A percentile compares a stretch with the other conserved stretches of the same genome.
phyloP scores from a whole-genome alignment of 2,888 invertebrate genomes.

The Biston stratarius region DNA sequence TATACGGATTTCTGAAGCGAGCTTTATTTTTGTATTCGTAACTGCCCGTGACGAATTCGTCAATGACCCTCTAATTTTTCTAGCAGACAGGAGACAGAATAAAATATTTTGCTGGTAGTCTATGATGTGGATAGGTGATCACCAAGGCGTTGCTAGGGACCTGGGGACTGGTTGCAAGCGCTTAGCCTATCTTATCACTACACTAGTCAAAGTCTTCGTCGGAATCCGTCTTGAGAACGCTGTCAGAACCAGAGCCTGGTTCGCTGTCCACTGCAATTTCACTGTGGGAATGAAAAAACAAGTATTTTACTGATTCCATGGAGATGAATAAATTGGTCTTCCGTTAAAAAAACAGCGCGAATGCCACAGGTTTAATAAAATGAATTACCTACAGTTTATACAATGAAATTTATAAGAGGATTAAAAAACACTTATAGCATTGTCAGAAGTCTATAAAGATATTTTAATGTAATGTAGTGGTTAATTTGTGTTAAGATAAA shows the following conservation, averaged over 20 bases:
- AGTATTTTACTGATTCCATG: background rate
- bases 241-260: slow-evolving; percentile 79
- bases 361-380: background rate
- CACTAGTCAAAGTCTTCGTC: slow-evolving; percentile 81
- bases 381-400: background rate
- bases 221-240: slow-evolving; percentile 81
- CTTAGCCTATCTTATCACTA: slow-evolving; percentile 53
- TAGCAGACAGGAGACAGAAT: background rate
- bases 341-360: background rate
- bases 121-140: background rate
- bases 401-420: background rate
- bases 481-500: slow-evolving; percentile 22
- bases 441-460: background rate
- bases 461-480: slow-evolving; percentile 8
- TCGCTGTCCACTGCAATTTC: slow-evolving; percentile 80
- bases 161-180: slow-evolving; percentile 44
- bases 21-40: background rate
- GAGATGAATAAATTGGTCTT: no score
- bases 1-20: background rate
- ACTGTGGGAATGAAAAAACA: slow-evolving; percentile 47
- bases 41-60: background rate
- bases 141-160: slow-evolving; percentile 21
- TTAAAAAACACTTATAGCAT: background rate
- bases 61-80: background rate
- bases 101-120: background rate